Percentiles rank a stretch among this genome's conserved stretches.
phyloP scores from a whole-genome alignment of 2,888 invertebrate genomes.

The Argyra leucocephala region DNA sequence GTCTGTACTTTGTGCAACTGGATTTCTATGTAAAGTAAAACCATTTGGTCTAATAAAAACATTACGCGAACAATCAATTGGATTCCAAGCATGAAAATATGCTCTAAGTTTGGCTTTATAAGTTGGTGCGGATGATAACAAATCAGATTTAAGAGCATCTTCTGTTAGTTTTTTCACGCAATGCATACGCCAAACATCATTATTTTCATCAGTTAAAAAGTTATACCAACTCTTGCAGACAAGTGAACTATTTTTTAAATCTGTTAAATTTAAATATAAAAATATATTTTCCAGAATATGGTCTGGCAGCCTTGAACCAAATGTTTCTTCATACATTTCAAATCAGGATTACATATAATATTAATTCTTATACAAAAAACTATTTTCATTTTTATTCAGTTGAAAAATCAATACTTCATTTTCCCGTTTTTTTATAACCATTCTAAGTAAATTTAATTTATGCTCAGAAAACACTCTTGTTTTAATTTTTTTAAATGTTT shows the following conservation, averaged over 20 bases:
- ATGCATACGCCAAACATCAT: constrained; percentile 88
- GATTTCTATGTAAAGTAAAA: constrained; percentile 94
- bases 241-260: constrained; percentile 78
- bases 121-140: constrained; percentile 77
- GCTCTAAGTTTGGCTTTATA: constrained; percentile 91
- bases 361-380: neutral
- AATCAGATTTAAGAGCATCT: constrained; percentile 77
- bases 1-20: constrained; percentile 97
- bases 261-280: constrained; percentile 77
- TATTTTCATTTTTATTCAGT: too few relatives aligned
- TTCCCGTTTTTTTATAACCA: too few relatives aligned
- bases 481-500: too few relatives aligned
- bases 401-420: too few relatives aligned
- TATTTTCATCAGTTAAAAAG: constrained; percentile 84
- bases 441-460: too few relatives aligned
- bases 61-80: constrained; percentile 92
- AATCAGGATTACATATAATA: neutral
- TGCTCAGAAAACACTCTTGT: too few relatives aligned
- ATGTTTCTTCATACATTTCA: constrained; percentile 44
- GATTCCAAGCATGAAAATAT: constrained; percentile 93
- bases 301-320: constrained; percentile 60
- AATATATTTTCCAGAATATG: constrained; percentile 82
- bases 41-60: constrained; percentile 94
- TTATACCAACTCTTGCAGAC: constrained; percentile 91
- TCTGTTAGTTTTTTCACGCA: constrained; percentile 79